phyloP scores from a whole-genome alignment of 2,797 vertebrate genomes.

The Pelobates cultripes region DNA sequence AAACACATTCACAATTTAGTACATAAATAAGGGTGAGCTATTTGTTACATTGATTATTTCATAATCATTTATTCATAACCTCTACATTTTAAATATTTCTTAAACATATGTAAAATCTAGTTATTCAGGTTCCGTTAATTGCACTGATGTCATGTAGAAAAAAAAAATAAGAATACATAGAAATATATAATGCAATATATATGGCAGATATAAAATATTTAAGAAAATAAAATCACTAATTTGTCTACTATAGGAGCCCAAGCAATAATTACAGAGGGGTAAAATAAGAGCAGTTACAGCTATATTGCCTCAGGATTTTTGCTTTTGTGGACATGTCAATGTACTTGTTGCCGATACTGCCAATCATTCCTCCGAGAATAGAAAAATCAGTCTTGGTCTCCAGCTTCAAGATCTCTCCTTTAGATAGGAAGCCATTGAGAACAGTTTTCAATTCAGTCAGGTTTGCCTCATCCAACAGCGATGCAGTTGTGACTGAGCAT shows the following conservation, averaged over 20 bases:
- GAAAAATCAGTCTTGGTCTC: constrained; percentile 86
- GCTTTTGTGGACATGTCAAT: constrained; percentile 86
- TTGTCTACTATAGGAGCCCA: not conserved
- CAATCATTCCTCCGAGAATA: constrained; percentile 94
- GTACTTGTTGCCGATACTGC: constrained; percentile 90
- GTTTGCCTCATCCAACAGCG: constrained; percentile 83
- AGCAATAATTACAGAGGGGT: not conserved
- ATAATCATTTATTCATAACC: too few relatives aligned
- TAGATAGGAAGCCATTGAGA: constrained; percentile 86
- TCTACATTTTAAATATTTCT: too few relatives aligned
- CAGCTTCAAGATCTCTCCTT: constrained; percentile 87
- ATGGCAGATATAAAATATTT: too few relatives aligned
- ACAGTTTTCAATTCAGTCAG: constrained; percentile 84
- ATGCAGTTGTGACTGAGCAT: constrained; percentile 87
- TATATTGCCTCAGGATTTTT: constrained; percentile 87
- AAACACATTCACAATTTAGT: too few relatives aligned
- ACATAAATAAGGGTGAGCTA: too few relatives aligned
- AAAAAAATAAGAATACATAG: too few relatives aligned
- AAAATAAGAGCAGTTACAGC: constrained; percentile 42
- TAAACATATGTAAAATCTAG: too few relatives aligned
- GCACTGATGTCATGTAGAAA: too few relatives aligned
- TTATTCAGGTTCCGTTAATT: too few relatives aligned
- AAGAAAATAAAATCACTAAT: too few relatives aligned
- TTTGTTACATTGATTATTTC: too few relatives aligned
- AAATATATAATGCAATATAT: too few relatives aligned